Percentiles rank a stretch among this genome's conserved stretches.
Conservation (phyloP, 2,797 vertebrate genomes). For the Alfaro cultratus region DNA sequence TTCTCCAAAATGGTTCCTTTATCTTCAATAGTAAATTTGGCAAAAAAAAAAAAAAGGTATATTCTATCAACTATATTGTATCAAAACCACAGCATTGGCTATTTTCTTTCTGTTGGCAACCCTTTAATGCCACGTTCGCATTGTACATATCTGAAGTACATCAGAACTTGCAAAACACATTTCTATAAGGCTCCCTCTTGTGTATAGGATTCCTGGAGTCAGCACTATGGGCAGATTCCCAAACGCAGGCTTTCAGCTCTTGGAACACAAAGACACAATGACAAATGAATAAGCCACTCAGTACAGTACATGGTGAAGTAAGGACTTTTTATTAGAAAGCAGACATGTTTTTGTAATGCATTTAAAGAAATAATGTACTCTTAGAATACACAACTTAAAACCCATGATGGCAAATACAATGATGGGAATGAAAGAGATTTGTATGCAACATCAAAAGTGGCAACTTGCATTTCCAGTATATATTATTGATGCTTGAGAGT, state of each 20-base stretch:
- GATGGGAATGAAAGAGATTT: conserved; percentile 77
- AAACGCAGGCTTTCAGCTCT: neutral
- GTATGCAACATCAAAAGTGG: conserved; percentile 79
- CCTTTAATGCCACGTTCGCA: conserved; percentile 7
- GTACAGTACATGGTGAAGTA: conserved; percentile 72
- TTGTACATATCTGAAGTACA: conserved; percentile 11
- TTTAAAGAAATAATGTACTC: conserved; percentile 79
- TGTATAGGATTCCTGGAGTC: conserved; percentile 2
- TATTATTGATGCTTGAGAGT: conserved; percentile 77
- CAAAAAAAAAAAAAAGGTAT: neutral
- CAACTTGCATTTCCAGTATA: conserved; percentile 78
- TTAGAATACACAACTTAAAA: conserved; percentile 77
- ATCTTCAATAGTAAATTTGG: no score
- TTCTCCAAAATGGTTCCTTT: neutral
- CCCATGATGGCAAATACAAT: conserved; percentile 71
- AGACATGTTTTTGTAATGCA: conserved; percentile 83
- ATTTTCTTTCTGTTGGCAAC: neutral
- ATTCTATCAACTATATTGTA: neutral
- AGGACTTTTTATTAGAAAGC: conserved; percentile 86
- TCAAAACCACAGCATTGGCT: neutral
- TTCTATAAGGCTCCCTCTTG: conserved; percentile 2
- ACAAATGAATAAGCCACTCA: conserved; percentile 17
- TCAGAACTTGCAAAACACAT: conserved; percentile 1
- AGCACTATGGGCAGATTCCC: neutral
- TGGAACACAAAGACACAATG: conserved; percentile 25